phyloP scores from a whole-genome alignment of 2,113 vertebrate species.

The Propithecus coquereli region DNA sequence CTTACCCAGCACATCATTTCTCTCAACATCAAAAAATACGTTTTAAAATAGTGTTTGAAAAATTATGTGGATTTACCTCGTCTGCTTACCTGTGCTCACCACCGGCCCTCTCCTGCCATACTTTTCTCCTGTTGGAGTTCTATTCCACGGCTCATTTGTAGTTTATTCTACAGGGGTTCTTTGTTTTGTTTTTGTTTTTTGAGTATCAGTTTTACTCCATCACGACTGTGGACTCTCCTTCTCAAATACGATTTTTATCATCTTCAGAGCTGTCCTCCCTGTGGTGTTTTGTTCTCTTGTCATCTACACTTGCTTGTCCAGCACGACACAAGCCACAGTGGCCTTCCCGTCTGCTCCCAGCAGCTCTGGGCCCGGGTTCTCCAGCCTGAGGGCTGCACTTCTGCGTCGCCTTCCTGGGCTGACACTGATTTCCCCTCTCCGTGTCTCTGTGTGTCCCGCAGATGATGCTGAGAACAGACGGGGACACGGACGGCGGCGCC shows the following conservation, averaged over 20 bases:
- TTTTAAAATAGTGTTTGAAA: not conserved
- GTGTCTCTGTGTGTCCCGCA: not conserved
- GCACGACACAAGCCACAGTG: not conserved
- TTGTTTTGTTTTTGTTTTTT: not conserved
- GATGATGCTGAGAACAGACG: not conserved
- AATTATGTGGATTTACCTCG: not conserved
- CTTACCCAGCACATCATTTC: not conserved
- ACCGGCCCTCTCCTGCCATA: not conserved
- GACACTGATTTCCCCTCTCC: not conserved
- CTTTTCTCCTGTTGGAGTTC: not conserved
- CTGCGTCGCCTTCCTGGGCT: not conserved
- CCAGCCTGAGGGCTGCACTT: not conserved
- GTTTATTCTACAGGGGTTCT: not conserved
- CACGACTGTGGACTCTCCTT: not conserved
- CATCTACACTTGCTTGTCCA: no score
- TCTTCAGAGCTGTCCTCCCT: no score
- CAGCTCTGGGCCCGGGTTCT: not conserved
- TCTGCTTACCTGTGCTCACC: not conserved
- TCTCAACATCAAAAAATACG: not conserved
- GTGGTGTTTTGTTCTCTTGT: not conserved
- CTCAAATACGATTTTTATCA: not conserved
- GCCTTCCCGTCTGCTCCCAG: not conserved
- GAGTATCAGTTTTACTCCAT: not conserved
- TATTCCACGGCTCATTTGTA: fast-evolving
- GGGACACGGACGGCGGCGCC: no score